Evolutionary conservation across 1,140 invertebrate genomes (phyloP).

Genomic region (Mizuhopecten yessoensis): DNA sequence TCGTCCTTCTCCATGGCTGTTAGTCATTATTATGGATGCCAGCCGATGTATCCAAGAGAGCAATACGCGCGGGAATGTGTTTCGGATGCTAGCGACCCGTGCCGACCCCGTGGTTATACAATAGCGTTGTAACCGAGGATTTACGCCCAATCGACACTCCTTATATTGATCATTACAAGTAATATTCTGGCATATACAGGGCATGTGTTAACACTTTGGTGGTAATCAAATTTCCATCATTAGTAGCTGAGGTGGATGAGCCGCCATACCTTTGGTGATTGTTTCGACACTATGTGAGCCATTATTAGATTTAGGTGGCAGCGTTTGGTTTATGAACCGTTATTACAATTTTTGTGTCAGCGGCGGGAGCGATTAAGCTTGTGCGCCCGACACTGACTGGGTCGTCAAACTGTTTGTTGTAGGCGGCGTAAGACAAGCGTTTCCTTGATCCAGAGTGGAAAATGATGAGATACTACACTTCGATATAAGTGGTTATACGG

Average conservation of each 20-base stretch:
- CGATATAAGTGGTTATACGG: background rate
- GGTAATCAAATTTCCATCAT: background rate
- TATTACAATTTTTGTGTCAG: background rate
- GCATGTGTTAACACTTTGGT: constrained; percentile 18
- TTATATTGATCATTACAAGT: constrained; percentile 18
- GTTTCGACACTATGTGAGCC: background rate
- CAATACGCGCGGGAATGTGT: constrained; percentile 23
- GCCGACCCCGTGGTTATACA: constrained; percentile 20
- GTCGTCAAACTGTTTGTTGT: constrained; percentile 2
- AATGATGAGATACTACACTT: background rate
- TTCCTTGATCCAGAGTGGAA: constrained; percentile 37
- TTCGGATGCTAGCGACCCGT: background rate
- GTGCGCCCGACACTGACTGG: background rate
- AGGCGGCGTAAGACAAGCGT: background rate
- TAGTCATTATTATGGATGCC: background rate
- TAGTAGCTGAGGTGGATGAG: constrained; percentile 5
- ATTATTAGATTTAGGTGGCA: constrained; percentile 28
- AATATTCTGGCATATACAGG: background rate
- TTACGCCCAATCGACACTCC: background rate
- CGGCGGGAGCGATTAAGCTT: background rate
- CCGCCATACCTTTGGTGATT: constrained; percentile 3
- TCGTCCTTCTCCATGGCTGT: background rate
- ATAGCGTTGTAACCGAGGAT: background rate
- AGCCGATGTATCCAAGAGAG: constrained; percentile 17
- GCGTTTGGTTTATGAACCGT: constrained; percentile 22